Base-by-base conservation (phyloP, 1,140 invertebrate species). In the Sinonovacula constricta region DNA sequence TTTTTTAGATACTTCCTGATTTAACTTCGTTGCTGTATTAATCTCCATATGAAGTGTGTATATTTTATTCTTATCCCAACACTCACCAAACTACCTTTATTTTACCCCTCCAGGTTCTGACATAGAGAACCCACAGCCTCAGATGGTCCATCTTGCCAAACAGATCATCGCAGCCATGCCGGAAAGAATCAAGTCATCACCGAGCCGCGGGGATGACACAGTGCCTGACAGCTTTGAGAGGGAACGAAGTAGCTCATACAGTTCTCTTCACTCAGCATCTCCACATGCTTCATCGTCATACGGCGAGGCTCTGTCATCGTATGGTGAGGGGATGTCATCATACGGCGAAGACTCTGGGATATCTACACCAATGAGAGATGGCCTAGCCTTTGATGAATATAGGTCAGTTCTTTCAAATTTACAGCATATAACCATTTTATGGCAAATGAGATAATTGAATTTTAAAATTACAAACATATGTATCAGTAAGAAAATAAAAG, bases 151-250 rank as follows among this genome's bases (percentile, higher is more conserved):
- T 67, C 92, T 99, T 86, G 98, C 98, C 60, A 97, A 98, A 90
- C 97, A 99, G 92, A 99, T 99, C 85, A 99, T 99, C 87, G 97
- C 97, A 45, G 97, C 97, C 10, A 97, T 99, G 93, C 97, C 98
- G 68, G 97, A 98, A 83, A 93, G 97, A 85, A 99, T 98, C 88
- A 99, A 99, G 79, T 72, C 85, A 15, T 89, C 86, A 33, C 88
- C 89, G 3, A 83, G 86, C 24, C 84, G 86, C n/a, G 76, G 75
- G 15, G 88, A 88, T 34, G 85, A 85, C 31, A 67, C 54, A 33
- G 66, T 75, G 30, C 78, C 66, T 33, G 79, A 75, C 18, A 68
- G 74, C 34, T 79, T 68, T 24, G 63, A 81, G n/a, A 62, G 88
- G 18, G 87, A 87, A 31, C 80, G 90, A 12, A 87, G 88, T 77